A percentile compares a stretch with the other conserved stretches of the same genome.
Evolutionary conservation across 2,113 vertebrate genomes (phyloP).

Genomic region (Capreolus pygargus): DNA sequence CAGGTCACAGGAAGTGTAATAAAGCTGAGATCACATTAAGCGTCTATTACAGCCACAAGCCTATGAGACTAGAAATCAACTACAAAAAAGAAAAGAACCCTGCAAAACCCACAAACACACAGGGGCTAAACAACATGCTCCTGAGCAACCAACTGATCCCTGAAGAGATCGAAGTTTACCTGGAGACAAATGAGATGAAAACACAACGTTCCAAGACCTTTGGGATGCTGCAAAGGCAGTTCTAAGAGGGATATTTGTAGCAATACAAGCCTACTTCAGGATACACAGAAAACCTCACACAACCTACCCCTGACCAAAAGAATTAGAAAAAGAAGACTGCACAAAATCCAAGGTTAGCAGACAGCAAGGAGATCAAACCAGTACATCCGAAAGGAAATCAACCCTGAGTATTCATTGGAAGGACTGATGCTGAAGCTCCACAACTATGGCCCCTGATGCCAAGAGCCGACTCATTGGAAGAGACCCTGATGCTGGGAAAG

Average conservation of each 20-base stretch:
- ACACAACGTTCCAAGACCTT: not conserved
- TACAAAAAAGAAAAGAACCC: not conserved
- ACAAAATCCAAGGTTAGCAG: not conserved
- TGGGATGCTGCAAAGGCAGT: accelerated
- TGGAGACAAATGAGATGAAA: accelerated
- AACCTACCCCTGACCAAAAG: not conserved
- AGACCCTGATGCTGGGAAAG: not conserved
- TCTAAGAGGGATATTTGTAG: accelerated
- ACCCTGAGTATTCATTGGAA: not conserved
- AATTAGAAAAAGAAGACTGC: not conserved
- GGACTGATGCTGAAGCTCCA: not conserved
- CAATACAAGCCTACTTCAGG: not conserved
- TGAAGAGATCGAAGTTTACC: accelerated
- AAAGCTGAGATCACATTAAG: not conserved
- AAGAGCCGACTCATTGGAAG: not conserved
- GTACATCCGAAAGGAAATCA: not conserved
- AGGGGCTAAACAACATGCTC: not conserved
- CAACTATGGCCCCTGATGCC: not conserved
- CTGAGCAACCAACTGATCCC: accelerated
- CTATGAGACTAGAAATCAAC: not conserved
- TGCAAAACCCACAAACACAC: not conserved
- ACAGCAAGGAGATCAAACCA: not conserved
- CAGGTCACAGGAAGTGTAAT: not conserved
- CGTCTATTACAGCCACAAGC: not conserved
- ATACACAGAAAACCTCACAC: not conserved